Evolutionary conservation across 2,113 vertebrate genomes (phyloP), one percentile per base, ranked within the genome.

Genomic region (Pseudopipra pipra): DNA sequence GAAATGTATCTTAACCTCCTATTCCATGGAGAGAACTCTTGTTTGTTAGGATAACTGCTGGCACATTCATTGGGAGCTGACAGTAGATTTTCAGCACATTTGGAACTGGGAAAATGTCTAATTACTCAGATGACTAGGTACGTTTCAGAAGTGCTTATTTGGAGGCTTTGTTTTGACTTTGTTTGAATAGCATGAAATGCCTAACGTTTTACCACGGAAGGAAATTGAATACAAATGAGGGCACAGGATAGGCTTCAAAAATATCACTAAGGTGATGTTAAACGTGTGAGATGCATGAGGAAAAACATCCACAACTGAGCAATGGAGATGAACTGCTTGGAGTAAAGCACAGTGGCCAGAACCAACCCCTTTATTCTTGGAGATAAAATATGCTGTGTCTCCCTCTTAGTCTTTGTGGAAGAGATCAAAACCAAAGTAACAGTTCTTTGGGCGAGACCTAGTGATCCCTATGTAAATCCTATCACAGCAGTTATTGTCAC

Each of bases 51-150:
- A 8, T 67, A 67, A 51, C 54, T 91, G 44, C 65, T 89, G 80
- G 76, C 43, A 33, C 2, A 0, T 70, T 83, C 5, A 2, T 35
- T 43, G 54, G 56, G 66, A 87, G 41, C 77, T 79, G 74, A 59
- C 46, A 37, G n/a, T 66, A 35, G 75, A 9, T 55, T 88, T 85
- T 87, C 3, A 9, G 73, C 80, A n/a, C n/a, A 15, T 70, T 89
- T 94, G 75, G 94, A 94, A 58, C 78, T 84, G 28, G 81, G 70
- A 47, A 85, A 89, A 87, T 94, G 89, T 90, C 77, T 95, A 43
- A 94, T 96, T 97, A 94, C 75, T 85, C 91, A 96, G 89, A 96
- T 94, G 92, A 87, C 81, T 95, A 89, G 81, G 78, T 95, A 71
- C 4, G 0, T 56, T 92, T 82, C 62, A 83, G 62, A 82, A 94